Percentiles rank a stretch among this genome's conserved stretches.
Conservation (phyloP, 2,888 invertebrate species). For the Strigamia crassipes region DNA sequence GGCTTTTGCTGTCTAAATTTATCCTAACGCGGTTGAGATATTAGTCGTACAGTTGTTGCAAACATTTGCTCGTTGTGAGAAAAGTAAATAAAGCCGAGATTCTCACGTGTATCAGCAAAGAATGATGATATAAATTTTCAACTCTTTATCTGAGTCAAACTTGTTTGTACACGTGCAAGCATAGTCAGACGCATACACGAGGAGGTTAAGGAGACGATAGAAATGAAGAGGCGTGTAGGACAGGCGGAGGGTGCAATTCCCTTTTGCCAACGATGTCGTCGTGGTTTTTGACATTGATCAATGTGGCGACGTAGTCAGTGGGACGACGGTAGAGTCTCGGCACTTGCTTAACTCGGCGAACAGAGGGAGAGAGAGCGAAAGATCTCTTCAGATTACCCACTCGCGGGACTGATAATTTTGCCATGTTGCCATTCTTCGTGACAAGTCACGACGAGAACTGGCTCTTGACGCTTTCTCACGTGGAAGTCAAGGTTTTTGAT, state of each 20-base stretch:
- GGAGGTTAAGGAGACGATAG: constrained; percentile 13
- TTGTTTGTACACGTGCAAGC: constrained; percentile 21
- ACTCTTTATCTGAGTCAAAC: constrained; percentile 15
- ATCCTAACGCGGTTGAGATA: constrained; percentile 2
- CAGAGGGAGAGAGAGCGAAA: neutral
- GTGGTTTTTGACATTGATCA: constrained; percentile 21
- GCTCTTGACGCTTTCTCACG: constrained; percentile 16
- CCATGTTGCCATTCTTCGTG: constrained; percentile 21
- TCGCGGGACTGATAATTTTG: constrained; percentile 21
- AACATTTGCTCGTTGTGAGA: constrained; percentile 10
- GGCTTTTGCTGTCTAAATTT: neutral
- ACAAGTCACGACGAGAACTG: constrained; percentile 11
- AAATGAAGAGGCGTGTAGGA: constrained; percentile 1
- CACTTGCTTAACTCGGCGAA: constrained; percentile 14
- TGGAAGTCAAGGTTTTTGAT: neutral
- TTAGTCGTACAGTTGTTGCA: neutral
- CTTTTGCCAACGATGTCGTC: constrained; percentile 21
- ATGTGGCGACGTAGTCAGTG: constrained; percentile 11
- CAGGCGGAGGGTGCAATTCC: constrained; percentile 6
- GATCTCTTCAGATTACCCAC: constrained; percentile 21
- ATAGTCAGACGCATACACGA: neutral
- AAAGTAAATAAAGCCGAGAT: constrained; percentile 14
- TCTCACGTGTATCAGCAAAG: constrained; percentile 21
- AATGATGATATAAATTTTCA: constrained; percentile 21
- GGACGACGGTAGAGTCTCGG: constrained; percentile 5